Evolutionary conservation across 2,888 invertebrate species (phyloP).

Genomic region (Sipha maydis): DNA sequence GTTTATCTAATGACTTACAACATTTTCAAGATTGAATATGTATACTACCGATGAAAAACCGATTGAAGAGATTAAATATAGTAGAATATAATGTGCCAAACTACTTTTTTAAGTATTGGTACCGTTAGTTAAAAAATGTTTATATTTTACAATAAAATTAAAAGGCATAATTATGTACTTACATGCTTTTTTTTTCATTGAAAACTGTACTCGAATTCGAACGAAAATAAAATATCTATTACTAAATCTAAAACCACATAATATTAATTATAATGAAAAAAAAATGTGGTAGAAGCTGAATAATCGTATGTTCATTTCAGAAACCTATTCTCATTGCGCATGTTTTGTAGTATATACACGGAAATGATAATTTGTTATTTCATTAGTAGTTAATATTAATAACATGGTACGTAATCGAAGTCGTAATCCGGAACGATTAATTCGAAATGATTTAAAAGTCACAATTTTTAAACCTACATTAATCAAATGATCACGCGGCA

Average conservation of each 20-base stretch:
- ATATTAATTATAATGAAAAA: background rate
- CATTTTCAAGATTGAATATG: background rate
- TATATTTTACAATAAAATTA: background rate
- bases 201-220: background rate
- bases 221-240: slow-evolving; percentile 6
- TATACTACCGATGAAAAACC: background rate
- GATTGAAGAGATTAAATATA: background rate
- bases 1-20: background rate
- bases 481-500: background rate
- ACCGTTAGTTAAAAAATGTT: background rate
- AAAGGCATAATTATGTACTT: background rate
- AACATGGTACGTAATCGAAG: background rate
- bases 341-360: background rate
- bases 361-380: background rate
- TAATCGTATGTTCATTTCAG: background rate
- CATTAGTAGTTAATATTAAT: slow-evolving; percentile 6
- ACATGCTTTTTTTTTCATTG: background rate
- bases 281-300: background rate
- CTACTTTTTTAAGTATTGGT: background rate
- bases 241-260: background rate
- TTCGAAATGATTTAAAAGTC: slow-evolving; percentile 36
- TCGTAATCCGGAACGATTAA: slow-evolving; percentile 7
- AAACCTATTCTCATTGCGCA: background rate
- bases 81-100: background rate
- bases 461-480: slow-evolving; percentile 4